A percentile compares a stretch with the other conserved stretches of the same genome.
These are phyloP conservation scores for Chaetura pelagica DNA, from an alignment of 2,113 vertebrate species.

Conservation along the genomic window DNA sequence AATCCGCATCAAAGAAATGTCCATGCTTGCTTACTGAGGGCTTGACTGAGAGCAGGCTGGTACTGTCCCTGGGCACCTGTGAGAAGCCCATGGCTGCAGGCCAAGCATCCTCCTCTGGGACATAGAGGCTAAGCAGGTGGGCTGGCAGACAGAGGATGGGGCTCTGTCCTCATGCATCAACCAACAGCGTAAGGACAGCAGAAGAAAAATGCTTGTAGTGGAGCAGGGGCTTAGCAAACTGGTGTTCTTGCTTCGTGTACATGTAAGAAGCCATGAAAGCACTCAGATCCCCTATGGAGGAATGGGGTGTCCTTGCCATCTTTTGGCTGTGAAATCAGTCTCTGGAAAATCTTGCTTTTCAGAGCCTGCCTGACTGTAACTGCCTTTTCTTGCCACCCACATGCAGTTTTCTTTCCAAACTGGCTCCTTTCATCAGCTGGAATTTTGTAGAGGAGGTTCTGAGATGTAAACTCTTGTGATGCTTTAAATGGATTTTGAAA, in stretches of 20 bases:
- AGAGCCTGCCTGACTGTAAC: neutral
- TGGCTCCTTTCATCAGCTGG: neutral
- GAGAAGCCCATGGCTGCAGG: rapidly evolving
- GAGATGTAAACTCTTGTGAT: neutral
- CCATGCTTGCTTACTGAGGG: neutral
- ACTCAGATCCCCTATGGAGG: neutral
- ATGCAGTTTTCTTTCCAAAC: neutral
- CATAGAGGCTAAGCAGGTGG: rapidly evolving
- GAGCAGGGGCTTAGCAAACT: neutral
- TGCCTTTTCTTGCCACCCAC: neutral
- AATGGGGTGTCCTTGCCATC: neutral
- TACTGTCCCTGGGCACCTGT: neutral
- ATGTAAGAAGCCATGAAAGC: neutral
- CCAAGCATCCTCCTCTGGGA: neutral
- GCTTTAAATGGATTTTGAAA: neutral
- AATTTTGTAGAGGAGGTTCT: neutral
- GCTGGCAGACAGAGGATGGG: neutral
- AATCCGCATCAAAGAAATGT: neutral
- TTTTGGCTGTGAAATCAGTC: neutral
- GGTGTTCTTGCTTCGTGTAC: neutral
- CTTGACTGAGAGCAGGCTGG: neutral
- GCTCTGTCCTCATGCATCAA: neutral
- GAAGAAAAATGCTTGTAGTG: neutral
- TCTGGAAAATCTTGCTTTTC: neutral
- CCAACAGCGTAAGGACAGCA: neutral